A percentile compares a stretch with the other conserved stretches of the same genome.
phyloP scores from a whole-genome alignment of 2,888 invertebrate genomes.

The Sipha maydis region DNA sequence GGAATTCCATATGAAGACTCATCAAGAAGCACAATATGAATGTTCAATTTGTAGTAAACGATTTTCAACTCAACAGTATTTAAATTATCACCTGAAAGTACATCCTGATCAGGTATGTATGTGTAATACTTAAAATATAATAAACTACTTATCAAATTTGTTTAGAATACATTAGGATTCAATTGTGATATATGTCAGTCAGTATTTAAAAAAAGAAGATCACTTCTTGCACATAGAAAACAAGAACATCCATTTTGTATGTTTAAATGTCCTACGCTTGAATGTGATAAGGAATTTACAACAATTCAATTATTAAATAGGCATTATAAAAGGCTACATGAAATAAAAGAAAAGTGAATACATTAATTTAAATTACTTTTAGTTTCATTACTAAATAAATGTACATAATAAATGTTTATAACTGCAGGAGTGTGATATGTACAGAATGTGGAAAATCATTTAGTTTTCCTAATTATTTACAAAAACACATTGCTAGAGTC shows the following conservation, averaged over 20 bases:
- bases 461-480: slow-evolving; percentile 49
- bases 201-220: slow-evolving; percentile 31
- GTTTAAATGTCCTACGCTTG: slow-evolving; percentile 52
- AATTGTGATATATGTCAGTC: slow-evolving; percentile 48
- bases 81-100: slow-evolving; percentile 63
- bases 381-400: background rate
- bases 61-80: slow-evolving; percentile 64
- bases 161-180: slow-evolving; percentile 51
- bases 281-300: slow-evolving; percentile 64
- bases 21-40: slow-evolving; percentile 63
- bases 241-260: slow-evolving; percentile 49
- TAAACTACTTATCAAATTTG: background rate
- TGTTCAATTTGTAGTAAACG: slow-evolving; percentile 64
- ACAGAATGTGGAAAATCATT: slow-evolving; percentile 53
- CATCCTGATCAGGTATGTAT: slow-evolving; percentile 59
- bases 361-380: background rate
- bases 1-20: slow-evolving; percentile 64
- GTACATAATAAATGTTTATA: background rate
- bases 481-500: slow-evolving; percentile 54
- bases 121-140: background rate
- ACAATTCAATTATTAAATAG: slow-evolving; percentile 63
- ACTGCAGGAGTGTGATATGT: slow-evolving; percentile 31
- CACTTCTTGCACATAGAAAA: slow-evolving; percentile 48
- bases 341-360: slow-evolving; percentile 26
- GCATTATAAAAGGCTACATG: slow-evolving; percentile 62